Base-by-base conservation (phyloP, 2,113 vertebrate genomes). In the Bombycilla garrulus region DNA sequence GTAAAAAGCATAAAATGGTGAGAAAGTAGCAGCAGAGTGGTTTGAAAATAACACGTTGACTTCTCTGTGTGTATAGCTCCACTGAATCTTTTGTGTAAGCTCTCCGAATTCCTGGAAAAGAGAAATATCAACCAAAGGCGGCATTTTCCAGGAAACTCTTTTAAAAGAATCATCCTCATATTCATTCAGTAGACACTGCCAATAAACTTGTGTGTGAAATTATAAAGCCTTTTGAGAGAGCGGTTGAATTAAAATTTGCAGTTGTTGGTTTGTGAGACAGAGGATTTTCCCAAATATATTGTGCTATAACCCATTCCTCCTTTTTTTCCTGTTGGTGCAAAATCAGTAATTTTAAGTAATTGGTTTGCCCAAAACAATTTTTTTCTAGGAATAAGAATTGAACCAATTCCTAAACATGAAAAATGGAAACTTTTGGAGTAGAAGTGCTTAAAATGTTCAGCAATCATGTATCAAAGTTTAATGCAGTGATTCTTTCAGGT, bases 51-150 rank as follows among this genome's bases (percentile, higher is more conserved):
- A 81, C 78, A 81, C 6, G 4, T 95, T 84, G 3, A 2, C 56
- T 93, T 74, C 57, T 87, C 15, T 93, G 28, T 91, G 65, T 91
- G 48, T 92, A 50, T 8, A 93, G 89, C 69, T 93, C 51, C 86
- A 81, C 57, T 91, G 83, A 88, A 94, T 69, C 95, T 86, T 94
- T 95, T 97, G 92, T 95, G 86, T 89, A 92, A 92, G 91, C 82
- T 87, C 81, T 96, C 77, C 60, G 65, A 88, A 91, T 96, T 97
- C 91, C 89, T 84, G 83, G 91, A 95, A 96, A 86, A 92, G 82
- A 74, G 62, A 79, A 86, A 44, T 79, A 89, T 91, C 86, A 91
- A 89, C 80, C 64, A 81, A 89, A 95, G 65, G 69, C 79, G 65
- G 61, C 57, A 95, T 95, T 92, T 92, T 91, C 92, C 85, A 83